These are phyloP conservation scores for Eueides isabella DNA, from an alignment of 1,140 invertebrate genomes.

Conservation along the genomic window DNA sequence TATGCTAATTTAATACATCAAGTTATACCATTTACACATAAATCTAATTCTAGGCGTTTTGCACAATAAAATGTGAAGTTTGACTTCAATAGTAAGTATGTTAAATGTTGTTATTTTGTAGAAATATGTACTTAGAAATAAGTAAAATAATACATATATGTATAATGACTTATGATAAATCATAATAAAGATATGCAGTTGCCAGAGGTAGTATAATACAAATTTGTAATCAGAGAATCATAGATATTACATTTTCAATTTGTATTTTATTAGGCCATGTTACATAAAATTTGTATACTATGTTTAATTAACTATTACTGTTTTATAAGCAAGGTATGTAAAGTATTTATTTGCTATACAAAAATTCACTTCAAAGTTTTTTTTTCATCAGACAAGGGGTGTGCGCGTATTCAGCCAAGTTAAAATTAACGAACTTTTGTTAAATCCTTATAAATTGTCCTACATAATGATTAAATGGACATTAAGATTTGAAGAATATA, in stretches of 20 bases:
- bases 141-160: not conserved
- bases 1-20: constrained; percentile 78
- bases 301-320: constrained; percentile 32
- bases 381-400: constrained; percentile 25
- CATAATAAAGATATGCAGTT: constrained; percentile 64
- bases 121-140: not conserved
- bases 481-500: constrained; percentile 39
- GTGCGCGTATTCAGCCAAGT: constrained; percentile 32
- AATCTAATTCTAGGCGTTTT: constrained; percentile 58
- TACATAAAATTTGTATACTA: constrained; percentile 34
- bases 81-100: constrained; percentile 54
- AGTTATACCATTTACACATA: constrained; percentile 72
- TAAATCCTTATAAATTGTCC: not conserved
- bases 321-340: constrained; percentile 36
- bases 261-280: constrained; percentile 41
- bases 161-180: constrained; percentile 18
- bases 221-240: constrained; percentile 22
- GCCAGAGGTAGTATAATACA: constrained; percentile 62
- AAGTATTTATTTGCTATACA: constrained; percentile 39
- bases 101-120: constrained; percentile 14
- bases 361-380: constrained; percentile 20
- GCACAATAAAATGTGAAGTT: constrained; percentile 67
- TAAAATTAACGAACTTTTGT: constrained; percentile 2
- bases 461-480: constrained; percentile 49
- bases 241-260: constrained; percentile 23